These are phyloP conservation scores for Pseudanteris insignis DNA, from an alignment of 2,888 invertebrate genomes.

Conservation along the genomic window DNA sequence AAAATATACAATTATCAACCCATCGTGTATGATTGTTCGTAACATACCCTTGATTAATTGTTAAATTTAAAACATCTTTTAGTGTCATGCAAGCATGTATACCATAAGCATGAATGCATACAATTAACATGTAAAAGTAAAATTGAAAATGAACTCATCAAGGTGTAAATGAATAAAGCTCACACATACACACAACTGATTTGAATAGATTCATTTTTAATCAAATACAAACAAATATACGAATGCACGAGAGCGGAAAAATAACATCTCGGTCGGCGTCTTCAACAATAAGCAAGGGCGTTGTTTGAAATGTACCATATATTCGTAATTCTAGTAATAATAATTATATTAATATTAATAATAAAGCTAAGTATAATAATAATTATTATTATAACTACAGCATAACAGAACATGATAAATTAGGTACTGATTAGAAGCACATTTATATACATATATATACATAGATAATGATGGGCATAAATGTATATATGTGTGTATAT, in stretches of 20 bases:
- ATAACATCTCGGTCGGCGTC: slow-evolving; percentile 54
- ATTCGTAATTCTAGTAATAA: slow-evolving; percentile 65
- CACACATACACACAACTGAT: slow-evolving; percentile 16
- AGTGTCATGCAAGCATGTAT: no score
- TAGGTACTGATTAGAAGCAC: slow-evolving; percentile 54
- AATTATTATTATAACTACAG: slow-evolving; percentile 48
- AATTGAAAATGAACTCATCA: slow-evolving; percentile 3
- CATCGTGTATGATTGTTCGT: no score
- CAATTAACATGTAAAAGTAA: no score
- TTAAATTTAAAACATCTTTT: no score
- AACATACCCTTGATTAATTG: no score
- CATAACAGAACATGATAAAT: slow-evolving; percentile 64
- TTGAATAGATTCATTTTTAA: slow-evolving; percentile 18
- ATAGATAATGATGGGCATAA: slow-evolving; percentile 50
- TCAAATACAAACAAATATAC: slow-evolving; percentile 15
- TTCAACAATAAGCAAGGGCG: slow-evolving; percentile 60
- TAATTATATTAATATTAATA: slow-evolving; percentile 48
- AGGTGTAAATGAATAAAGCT: no score
- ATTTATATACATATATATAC: slow-evolving; percentile 51
- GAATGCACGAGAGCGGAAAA: slow-evolving; percentile 17
- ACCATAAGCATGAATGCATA: no score
- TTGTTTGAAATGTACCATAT: slow-evolving; percentile 67
- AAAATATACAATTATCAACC: no score
- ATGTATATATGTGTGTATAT: slow-evolving; percentile 45
- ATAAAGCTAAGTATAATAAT: slow-evolving; percentile 54